phyloP scores from a whole-genome alignment of 2,113 vertebrate genomes.

The Tragelaphus scriptus region DNA sequence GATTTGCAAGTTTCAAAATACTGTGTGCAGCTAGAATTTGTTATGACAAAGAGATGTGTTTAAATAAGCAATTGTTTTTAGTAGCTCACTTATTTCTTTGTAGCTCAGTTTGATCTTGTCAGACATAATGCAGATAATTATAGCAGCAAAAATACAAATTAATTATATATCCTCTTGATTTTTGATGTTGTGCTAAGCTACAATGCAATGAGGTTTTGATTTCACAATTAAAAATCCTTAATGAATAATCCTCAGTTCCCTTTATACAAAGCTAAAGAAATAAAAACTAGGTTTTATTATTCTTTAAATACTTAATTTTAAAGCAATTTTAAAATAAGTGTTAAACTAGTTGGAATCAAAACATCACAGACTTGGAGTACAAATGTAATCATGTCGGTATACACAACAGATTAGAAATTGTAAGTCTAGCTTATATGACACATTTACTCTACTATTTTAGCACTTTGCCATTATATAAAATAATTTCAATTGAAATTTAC shows the following conservation, averaged over 20 bases:
- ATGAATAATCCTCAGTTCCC: neutral
- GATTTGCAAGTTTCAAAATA: conserved; percentile 28
- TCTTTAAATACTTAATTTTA: conserved; percentile 26
- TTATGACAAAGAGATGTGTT: conserved; percentile 26
- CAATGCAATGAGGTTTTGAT: neutral
- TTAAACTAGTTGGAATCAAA: neutral
- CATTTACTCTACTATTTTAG: neutral
- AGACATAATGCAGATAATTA: conserved; percentile 36
- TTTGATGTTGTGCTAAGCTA: conserved; percentile 25
- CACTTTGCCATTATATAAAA: neutral
- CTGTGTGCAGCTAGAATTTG: neutral
- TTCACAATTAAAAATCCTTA: neutral
- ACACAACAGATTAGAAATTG: neutral
- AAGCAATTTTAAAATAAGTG: neutral
- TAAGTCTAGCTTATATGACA: neutral
- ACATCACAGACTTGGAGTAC: neutral
- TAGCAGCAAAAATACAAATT: conserved; percentile 44
- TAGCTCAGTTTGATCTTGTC: conserved; percentile 45
- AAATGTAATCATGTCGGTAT: neutral
- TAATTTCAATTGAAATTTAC: neutral
- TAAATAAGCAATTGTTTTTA: conserved; percentile 53
- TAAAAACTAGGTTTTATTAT: neutral
- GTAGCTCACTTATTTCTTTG: conserved; percentile 25
- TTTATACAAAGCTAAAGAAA: conserved; percentile 26
- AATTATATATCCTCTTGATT: conserved; percentile 42